Evolutionary conservation across 2,888 invertebrate genomes (phyloP), one percentile per base, ranked within the genome.

Genomic region (Campaea margaritaria): DNA sequence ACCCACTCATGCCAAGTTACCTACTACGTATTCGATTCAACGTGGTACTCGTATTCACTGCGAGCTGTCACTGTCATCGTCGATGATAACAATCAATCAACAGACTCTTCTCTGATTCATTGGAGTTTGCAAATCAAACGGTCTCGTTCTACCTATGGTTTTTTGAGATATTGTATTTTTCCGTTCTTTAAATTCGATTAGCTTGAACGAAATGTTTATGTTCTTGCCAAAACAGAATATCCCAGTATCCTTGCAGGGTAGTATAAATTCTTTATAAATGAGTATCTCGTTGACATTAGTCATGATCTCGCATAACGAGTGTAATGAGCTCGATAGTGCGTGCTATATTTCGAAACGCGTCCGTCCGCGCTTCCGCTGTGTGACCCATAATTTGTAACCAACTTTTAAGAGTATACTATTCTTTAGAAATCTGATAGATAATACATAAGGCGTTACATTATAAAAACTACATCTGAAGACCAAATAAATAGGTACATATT

Each of bases 341-440:
- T 82, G 82, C 83, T 75, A 82, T 83, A 85, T 89, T 89, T 87
- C 86, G 86, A 84, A 84, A 89, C 81, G 76, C 85, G 82, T 86
- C 85, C 86, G 88, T 83, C 81, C 81, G 71, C 78, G 81, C 82
- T 87, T 89, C 89, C 89, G 89, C 79, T 77, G 73, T 74, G 76
- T 84, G 83, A 83, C 86, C 85, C 78, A 85, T 79, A 83, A 86
- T 80, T 74, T 80, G 79, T 74, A 63, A 75, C 69, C 66, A 77
- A 78, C 74, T 73, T 80, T 78, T 79, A 71, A 72, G 68, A 75
- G 72, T 72, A 55, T 48, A n/a, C 27, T 36, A 31, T 47, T 62
- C 47, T 31, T 15, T 34, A 13, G 11, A 31, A 46, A 34, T 44
- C 43, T 21, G 21, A 21, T 21, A 27, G 27, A 21, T 3, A 3